Evolutionary conservation across 2,113 vertebrate genomes (phyloP).

Genomic region (Sphaerodactylus townsendi): DNA sequence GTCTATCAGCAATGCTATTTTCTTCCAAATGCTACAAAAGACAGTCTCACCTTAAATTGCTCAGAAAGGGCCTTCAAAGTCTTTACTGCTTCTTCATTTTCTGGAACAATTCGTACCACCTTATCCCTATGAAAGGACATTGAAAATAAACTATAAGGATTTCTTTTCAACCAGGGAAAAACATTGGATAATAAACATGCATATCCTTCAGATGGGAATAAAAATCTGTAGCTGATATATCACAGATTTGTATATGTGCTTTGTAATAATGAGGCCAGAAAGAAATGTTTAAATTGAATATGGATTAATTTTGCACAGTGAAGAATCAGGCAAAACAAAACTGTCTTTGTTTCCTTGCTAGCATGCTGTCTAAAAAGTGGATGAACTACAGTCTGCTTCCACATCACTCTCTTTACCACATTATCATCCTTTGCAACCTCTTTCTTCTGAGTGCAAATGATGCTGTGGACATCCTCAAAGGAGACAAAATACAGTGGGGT

Average conservation of each 20-base stretch:
- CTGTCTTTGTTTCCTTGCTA: not conserved
- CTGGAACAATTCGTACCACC: constrained; percentile 15
- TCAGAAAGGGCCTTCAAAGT: constrained; percentile 5
- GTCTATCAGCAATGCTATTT: not conserved
- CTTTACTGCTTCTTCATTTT: constrained; percentile 13
- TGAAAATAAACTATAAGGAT: not conserved
- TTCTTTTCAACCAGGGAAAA: not conserved
- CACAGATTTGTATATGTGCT: too few relatives aligned
- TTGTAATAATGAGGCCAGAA: too few relatives aligned
- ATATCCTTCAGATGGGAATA: not conserved
- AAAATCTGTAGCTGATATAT: not conserved
- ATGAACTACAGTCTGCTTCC: too few relatives aligned
- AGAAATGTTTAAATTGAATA: too few relatives aligned
- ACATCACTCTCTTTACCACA: too few relatives aligned
- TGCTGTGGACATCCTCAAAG: too few relatives aligned
- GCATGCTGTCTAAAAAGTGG: not conserved
- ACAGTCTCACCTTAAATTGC: constrained; percentile 14
- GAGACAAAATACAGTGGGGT: too few relatives aligned
- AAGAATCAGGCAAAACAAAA: not conserved
- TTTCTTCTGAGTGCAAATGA: too few relatives aligned
- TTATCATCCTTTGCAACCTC: too few relatives aligned
- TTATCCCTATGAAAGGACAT: constrained; percentile 11
- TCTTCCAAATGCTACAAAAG: not conserved
- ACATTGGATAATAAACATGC: not conserved
- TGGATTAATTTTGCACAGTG: not conserved